These are phyloP conservation scores for Labeo calbasu DNA, from an alignment of 2,797 vertebrate genomes.

Conservation along the genomic window DNA sequence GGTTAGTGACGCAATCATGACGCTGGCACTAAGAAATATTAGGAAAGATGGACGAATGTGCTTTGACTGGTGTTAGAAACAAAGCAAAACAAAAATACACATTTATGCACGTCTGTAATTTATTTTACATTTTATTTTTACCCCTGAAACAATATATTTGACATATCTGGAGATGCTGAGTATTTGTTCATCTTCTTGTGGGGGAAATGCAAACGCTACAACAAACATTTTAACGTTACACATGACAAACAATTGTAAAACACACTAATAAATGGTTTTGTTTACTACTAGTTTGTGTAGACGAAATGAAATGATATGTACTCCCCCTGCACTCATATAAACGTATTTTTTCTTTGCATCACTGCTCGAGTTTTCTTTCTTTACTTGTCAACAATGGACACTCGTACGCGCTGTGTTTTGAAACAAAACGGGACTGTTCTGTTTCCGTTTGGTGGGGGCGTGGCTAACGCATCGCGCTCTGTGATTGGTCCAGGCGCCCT, in stretches of 20 bases:
- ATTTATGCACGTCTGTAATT: background rate
- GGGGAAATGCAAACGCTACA: background rate
- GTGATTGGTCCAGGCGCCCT: conserved; percentile 57
- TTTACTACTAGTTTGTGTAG: background rate
- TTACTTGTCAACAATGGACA: background rate
- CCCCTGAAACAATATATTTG: background rate
- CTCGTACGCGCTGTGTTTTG: background rate
- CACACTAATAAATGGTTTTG: background rate
- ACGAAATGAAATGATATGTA: background rate
- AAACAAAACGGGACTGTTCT: background rate
- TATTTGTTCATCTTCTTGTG: background rate
- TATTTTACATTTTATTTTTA: background rate
- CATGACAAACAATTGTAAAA: background rate
- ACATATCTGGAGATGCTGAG: background rate
- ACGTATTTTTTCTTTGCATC: background rate
- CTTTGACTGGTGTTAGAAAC: background rate
- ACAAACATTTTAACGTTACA: too few relatives aligned
- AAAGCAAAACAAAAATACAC: background rate
- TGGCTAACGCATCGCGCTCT: background rate
- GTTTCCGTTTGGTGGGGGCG: conserved; percentile 23
- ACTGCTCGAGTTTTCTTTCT: background rate
- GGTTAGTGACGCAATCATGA: conserved; percentile 24
- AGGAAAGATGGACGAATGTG: background rate
- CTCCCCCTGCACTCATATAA: background rate
- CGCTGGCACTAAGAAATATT: too few relatives aligned